phyloP scores from a whole-genome alignment of 2,113 vertebrate genomes.

The Origma solitaria region DNA sequence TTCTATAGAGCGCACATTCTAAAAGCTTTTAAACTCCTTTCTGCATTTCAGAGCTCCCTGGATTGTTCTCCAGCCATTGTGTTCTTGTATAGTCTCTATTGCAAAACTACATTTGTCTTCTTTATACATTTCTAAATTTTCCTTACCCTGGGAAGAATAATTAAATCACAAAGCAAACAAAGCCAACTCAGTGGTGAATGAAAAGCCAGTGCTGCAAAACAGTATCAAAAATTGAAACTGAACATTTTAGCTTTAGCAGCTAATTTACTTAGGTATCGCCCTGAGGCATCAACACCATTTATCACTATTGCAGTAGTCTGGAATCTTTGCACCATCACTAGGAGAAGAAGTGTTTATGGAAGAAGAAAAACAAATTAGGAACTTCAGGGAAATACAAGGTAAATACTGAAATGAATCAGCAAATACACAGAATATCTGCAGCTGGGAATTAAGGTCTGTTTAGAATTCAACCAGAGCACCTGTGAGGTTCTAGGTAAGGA shows the following conservation, averaged over 20 bases:
- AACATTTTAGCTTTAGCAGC: constrained; percentile 32
- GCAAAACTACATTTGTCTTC: constrained; percentile 21
- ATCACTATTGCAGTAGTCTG: neutral
- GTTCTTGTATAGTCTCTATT: neutral
- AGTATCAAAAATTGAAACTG: constrained; percentile 49
- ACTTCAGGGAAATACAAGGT: neutral
- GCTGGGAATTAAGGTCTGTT: neutral
- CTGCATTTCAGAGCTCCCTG: neutral
- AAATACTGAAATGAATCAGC: neutral
- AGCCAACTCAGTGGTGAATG: constrained; percentile 18
- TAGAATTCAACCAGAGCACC: neutral
- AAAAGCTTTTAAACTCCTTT: neutral
- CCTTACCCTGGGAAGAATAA: constrained; percentile 43
- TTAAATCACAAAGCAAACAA: constrained; percentile 55
- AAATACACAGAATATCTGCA: neutral
- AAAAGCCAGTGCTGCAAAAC: constrained; percentile 2
- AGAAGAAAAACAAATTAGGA: neutral
- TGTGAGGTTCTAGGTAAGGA: neutral
- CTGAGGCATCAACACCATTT: constrained; percentile 55
- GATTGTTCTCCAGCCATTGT: neutral
- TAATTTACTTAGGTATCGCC: constrained; percentile 58
- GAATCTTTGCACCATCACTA: neutral
- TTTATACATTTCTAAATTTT: constrained; percentile 15
- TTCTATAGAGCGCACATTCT: neutral
- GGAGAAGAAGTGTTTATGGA: neutral